Conservation (phyloP, 2,888 invertebrate genomes). For the Lochmaea crataegi region DNA sequence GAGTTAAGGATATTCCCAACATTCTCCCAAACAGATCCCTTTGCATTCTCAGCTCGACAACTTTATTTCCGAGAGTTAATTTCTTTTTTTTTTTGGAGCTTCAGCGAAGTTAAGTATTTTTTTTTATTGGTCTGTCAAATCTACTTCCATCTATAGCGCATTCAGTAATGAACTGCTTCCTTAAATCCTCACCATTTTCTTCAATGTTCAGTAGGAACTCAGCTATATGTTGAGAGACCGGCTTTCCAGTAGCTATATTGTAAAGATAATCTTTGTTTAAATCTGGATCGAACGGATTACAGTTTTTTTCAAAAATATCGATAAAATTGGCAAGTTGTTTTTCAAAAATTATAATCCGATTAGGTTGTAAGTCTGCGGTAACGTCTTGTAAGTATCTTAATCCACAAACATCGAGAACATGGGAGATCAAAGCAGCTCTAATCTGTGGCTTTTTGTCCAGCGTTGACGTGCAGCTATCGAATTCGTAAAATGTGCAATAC, state of each 20-base stretch:
- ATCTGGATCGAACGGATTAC: too few relatives aligned
- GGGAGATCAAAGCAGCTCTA: not conserved
- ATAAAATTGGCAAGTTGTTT: slow-evolving; percentile 20
- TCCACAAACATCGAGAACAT: slow-evolving; percentile 17
- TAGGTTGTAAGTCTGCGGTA: slow-evolving; percentile 15
- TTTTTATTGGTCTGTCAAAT: not conserved
- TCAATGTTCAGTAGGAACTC: too few relatives aligned
- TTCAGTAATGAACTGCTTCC: too few relatives aligned
- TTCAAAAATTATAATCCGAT: slow-evolving; percentile 15
- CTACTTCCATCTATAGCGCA: not conserved
- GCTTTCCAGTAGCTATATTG: not conserved
- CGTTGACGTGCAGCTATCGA: not conserved
- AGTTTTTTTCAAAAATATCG: not conserved
- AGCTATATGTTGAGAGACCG: not conserved
- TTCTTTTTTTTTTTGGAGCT: slow-evolving; percentile 30
- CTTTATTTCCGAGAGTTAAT: slow-evolving; percentile 39
- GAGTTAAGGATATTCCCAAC: slow-evolving; percentile 38
- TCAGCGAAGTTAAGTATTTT: not conserved
- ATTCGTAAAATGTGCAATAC: slow-evolving; percentile 8
- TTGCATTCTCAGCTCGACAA: slow-evolving; percentile 43
- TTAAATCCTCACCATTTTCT: too few relatives aligned
- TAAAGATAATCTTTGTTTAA: not conserved
- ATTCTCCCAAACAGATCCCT: slow-evolving; percentile 44
- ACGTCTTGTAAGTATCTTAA: slow-evolving; percentile 15
- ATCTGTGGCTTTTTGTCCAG: too few relatives aligned